Conservation (phyloP, 2,888 invertebrate genomes). For the Alloscopus bannaensis region DNA sequence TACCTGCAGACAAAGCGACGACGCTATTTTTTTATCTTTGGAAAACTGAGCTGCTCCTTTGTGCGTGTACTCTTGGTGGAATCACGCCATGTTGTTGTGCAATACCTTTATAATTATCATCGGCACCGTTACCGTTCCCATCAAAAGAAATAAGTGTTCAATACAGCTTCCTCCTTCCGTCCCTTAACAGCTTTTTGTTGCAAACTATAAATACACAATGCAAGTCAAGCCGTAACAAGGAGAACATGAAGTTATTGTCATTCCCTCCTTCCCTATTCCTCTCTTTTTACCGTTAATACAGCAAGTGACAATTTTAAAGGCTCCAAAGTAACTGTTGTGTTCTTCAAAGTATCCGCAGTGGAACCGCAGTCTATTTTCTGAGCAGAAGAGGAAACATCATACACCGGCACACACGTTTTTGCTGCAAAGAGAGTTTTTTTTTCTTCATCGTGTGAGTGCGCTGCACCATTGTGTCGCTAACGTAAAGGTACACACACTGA, state of each 20-base stretch:
- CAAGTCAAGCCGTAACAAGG: slow-evolving; percentile 26
- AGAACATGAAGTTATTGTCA: slow-evolving; percentile 49
- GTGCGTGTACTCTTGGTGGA: neutral
- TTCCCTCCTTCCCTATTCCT: neutral
- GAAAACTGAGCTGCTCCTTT: neutral
- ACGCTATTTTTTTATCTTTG: neutral
- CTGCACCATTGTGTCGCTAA: neutral
- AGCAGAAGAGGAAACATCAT: slow-evolving; percentile 40
- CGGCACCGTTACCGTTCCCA: neutral
- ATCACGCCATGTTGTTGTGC: neutral
- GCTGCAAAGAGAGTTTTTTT: slow-evolving; percentile 50
- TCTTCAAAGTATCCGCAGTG: slow-evolving; percentile 52
- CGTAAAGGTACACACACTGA: neutral
- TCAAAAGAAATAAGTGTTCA: slow-evolving; percentile 14
- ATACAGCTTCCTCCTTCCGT: slow-evolving; percentile 1
- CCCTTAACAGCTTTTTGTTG: neutral
- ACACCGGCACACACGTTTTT: slow-evolving; percentile 52
- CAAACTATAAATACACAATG: neutral
- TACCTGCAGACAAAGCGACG: too few species aligned
- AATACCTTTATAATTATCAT: slow-evolving; percentile 12
- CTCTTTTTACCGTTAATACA: slow-evolving; percentile 11
- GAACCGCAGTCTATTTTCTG: slow-evolving; percentile 61
- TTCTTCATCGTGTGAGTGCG: neutral
- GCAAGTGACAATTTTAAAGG: slow-evolving; percentile 14
- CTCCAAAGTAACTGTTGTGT: neutral